Percentiles rank a stretch among this genome's conserved stretches.
Conservation (phyloP, 2,888 invertebrate species). For the Cryptocheilus praepositus region DNA sequence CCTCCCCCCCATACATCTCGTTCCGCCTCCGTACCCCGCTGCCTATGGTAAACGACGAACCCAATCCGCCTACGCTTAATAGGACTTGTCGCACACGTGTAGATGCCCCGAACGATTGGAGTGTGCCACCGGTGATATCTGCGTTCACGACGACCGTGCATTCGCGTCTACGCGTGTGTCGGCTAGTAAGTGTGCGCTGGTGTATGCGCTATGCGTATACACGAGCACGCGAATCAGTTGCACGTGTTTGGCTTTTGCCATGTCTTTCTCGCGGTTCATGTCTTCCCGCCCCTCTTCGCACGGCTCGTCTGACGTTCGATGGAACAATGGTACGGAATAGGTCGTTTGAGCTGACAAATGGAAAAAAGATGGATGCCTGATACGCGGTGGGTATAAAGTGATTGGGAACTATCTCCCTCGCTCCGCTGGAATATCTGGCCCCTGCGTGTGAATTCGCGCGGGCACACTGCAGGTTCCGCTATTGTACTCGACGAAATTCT, state of each 20-base stretch:
- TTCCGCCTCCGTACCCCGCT: conserved; percentile 2
- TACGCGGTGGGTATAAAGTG: no score
- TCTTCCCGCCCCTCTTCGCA: not conserved
- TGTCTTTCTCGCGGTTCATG: not conserved
- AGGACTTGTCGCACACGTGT: conserved; percentile 36
- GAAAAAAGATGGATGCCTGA: no score
- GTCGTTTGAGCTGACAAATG: no score
- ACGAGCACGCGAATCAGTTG: not conserved
- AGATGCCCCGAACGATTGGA: conserved; percentile 22
- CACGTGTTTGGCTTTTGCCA: conserved; percentile 11
- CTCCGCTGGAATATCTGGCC: no score
- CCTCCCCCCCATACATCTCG: not conserved
- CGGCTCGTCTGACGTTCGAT: not conserved
- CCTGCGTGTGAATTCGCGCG: no score
- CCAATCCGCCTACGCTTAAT: conserved; percentile 50
- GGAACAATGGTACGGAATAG: no score
- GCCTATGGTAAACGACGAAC: conserved; percentile 33
- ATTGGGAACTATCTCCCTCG: no score
- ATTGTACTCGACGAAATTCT: no score
- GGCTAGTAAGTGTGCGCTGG: not conserved
- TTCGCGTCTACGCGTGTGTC: no score
- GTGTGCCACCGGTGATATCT: not conserved
- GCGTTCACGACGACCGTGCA: no score
- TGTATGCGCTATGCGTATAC: conserved; percentile 2
- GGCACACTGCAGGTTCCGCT: no score